Percentiles rank a stretch among this genome's conserved stretches.
Conservation (phyloP, 2,113 vertebrate species). For the Chamaea fasciata region DNA sequence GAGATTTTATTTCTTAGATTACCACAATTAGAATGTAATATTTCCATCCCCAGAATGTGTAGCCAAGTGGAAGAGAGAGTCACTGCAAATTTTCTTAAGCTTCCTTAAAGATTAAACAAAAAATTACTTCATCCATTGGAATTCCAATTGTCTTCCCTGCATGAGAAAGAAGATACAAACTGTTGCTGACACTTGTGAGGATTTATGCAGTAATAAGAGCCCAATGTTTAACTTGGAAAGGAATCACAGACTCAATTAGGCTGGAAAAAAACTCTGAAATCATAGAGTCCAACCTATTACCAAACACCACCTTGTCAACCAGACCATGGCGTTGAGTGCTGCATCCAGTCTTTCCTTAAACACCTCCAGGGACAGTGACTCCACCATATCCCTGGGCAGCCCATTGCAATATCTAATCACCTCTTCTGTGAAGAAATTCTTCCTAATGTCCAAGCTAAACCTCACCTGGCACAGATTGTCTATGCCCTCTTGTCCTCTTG, state of each 20-base stretch:
- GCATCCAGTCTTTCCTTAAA: not conserved
- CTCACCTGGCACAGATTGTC: not conserved
- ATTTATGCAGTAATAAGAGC: not conserved
- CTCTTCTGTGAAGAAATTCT: not conserved
- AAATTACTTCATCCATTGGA: not conserved
- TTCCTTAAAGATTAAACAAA: not conserved
- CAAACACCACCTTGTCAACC: not conserved
- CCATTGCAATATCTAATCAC: not conserved
- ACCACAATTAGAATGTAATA: not conserved
- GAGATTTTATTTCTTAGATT: not conserved
- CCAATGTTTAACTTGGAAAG: not conserved
- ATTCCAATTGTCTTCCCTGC: not conserved
- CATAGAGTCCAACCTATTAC: too few relatives aligned
- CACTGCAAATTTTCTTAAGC: not conserved
- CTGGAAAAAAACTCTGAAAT: not conserved
- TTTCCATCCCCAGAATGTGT: not conserved
- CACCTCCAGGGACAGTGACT: too few relatives aligned
- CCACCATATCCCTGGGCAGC: not conserved
- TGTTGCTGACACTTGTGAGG: not conserved
- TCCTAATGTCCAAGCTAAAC: not conserved
- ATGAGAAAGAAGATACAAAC: not conserved
- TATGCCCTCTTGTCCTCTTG: not conserved
- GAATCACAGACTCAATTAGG: not conserved
- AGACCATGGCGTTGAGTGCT: not conserved
- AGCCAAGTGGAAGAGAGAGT: not conserved